These are phyloP conservation scores for Aporophyla lueneburgensis DNA, from an alignment of 2,888 invertebrate genomes.

Conservation along the genomic window DNA sequence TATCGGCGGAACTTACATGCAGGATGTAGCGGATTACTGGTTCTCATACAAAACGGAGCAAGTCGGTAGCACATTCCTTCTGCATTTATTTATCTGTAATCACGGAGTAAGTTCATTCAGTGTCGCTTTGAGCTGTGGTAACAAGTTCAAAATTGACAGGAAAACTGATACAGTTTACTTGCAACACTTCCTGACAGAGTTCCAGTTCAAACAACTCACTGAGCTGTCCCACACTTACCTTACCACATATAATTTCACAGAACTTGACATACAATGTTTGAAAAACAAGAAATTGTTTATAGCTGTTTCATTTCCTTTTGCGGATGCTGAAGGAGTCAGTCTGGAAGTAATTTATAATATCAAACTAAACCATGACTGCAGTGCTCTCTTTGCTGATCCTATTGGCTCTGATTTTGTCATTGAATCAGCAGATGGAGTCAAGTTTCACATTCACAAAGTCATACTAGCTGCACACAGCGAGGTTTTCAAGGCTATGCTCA, in stretches of 20 bases:
- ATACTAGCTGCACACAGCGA: slow-evolving; percentile 83
- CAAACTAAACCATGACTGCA: slow-evolving; percentile 79
- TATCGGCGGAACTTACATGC: slow-evolving; percentile 83
- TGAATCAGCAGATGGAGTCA: slow-evolving; percentile 82
- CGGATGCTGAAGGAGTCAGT: slow-evolving; percentile 61
- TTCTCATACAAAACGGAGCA: slow-evolving; percentile 82
- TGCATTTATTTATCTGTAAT: slow-evolving; percentile 83
- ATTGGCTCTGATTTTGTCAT: slow-evolving; percentile 84
- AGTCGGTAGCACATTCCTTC: slow-evolving; percentile 76
- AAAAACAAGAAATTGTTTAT: slow-evolving; percentile 80
- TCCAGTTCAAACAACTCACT: slow-evolving; percentile 69
- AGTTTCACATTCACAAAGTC: slow-evolving; percentile 82
- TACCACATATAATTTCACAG: slow-evolving; percentile 81
- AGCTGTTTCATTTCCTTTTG: slow-evolving; percentile 72
- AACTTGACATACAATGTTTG: slow-evolving; percentile 80
- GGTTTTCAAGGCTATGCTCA: slow-evolving; percentile 87
- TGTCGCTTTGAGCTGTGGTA: slow-evolving; percentile 75
- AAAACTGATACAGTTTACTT: slow-evolving; percentile 76
- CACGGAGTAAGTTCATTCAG: slow-evolving; percentile 74
- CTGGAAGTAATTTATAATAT: slow-evolving; percentile 71
- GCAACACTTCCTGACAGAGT: slow-evolving; percentile 70
- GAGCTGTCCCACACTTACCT: slow-evolving; percentile 68
- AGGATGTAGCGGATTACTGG: slow-evolving; percentile 82
- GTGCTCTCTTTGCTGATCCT: slow-evolving; percentile 79
- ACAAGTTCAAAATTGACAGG: slow-evolving; percentile 74